Conservation (phyloP, 2,888 invertebrate species). For the Uloborus plumipes region DNA sequence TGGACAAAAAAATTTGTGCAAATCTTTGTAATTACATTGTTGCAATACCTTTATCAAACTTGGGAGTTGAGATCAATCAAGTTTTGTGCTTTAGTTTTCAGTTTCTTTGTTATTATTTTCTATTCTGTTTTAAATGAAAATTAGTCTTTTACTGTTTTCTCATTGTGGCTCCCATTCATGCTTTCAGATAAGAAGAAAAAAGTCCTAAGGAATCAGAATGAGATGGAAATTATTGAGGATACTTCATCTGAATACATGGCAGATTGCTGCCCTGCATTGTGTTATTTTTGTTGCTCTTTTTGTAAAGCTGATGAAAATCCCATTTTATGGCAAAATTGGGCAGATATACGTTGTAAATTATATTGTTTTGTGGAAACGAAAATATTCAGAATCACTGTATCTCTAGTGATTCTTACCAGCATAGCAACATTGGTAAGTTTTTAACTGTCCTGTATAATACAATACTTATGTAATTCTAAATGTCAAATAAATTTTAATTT, state of each 20-base stretch:
- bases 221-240: conserved; percentile 62
- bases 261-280: conserved; percentile 55
- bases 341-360: conserved; percentile 44
- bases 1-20: too few species aligned
- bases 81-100: background rate
- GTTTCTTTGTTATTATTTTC: background rate
- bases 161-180: background rate
- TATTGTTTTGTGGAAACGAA: conserved; percentile 59
- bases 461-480: too few species aligned
- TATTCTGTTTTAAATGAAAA: background rate
- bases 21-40: too few species aligned
- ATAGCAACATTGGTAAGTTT: conserved; percentile 38
- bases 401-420: conserved; percentile 34
- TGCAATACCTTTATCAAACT: too few species aligned
- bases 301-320: conserved; percentile 60
- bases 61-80: too few species aligned
- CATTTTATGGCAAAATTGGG: conserved; percentile 58
- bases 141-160: background rate
- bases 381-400: conserved; percentile 32
- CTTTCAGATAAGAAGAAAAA: conserved; percentile 44
- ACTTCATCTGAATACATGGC: conserved; percentile 53
- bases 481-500: too few species aligned
- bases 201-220: conserved; percentile 25
- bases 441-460: too few species aligned
- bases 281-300: conserved; percentile 59